Conservation (phyloP, 2,797 vertebrate species). For the Decapterus maruadsi region DNA sequence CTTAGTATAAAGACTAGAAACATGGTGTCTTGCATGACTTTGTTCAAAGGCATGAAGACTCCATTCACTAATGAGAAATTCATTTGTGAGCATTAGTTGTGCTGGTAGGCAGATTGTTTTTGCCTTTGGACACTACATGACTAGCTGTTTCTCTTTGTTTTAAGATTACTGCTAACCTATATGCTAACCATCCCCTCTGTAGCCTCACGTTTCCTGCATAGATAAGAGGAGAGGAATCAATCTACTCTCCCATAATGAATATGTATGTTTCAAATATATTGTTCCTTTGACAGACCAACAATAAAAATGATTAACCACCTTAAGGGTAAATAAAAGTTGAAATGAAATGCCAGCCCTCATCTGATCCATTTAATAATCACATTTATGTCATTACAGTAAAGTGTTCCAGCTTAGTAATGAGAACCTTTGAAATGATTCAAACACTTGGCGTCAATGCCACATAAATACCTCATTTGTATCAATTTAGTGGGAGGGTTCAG, state of each 20-base stretch:
- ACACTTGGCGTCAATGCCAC: slow-evolving; percentile 48
- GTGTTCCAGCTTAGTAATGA: slow-evolving; percentile 32
- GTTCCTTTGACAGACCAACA: not conserved
- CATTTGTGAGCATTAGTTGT: not conserved
- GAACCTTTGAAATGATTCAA: slow-evolving; percentile 57
- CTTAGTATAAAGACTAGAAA: not conserved
- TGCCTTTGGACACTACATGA: not conserved
- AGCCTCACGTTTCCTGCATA: not conserved
- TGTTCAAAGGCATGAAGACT: not conserved
- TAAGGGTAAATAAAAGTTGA: slow-evolving; percentile 22
- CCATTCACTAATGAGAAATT: not conserved
- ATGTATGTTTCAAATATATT: not conserved
- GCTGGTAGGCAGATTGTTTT: not conserved
- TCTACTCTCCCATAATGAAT: not conserved
- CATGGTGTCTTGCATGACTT: not conserved
- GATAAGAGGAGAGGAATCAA: not conserved
- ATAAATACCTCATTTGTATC: slow-evolving; percentile 73
- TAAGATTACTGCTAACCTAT: not conserved
- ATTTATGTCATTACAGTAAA: slow-evolving; percentile 31
- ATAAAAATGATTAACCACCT: slow-evolving; percentile 3
- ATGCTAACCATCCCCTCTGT: not conserved
- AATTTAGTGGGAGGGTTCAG: slow-evolving; percentile 61
- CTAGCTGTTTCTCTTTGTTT: not conserved
- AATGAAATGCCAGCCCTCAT: not conserved
- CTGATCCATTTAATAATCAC: slow-evolving; percentile 31